Conservation (phyloP, 1,140 invertebrate genomes). For the Magallana angulata region DNA sequence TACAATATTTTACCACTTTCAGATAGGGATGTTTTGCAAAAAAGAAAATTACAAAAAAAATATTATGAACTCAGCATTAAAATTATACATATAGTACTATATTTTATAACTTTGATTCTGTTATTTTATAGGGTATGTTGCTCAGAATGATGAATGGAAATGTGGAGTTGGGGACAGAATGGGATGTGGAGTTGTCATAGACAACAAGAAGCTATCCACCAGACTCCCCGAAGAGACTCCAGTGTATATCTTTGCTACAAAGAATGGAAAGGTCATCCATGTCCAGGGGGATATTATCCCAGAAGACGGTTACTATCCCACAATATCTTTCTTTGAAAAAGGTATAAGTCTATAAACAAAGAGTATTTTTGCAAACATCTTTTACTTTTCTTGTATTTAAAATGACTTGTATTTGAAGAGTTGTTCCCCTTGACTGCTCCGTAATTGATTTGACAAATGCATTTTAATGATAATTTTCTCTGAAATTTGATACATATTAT, state of each 20-base stretch:
- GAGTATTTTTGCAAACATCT: too few relatives aligned
- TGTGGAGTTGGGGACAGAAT: constrained; percentile 45
- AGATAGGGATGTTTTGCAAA: too few relatives aligned
- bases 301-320: constrained; percentile 36
- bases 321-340: constrained; percentile 22
- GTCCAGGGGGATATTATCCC: constrained; percentile 7
- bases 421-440: too few relatives aligned
- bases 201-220: constrained; percentile 3
- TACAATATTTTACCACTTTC: too few relatives aligned
- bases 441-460: too few relatives aligned
- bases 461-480: too few relatives aligned
- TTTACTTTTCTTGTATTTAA: background rate
- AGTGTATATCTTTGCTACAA: constrained; percentile 35
- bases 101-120: background rate
- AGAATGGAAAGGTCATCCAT: constrained; percentile 39
- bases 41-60: too few relatives aligned
- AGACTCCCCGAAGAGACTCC: background rate
- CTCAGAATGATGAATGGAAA: constrained; percentile 26
- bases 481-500: too few relatives aligned
- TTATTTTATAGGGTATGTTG: constrained; percentile 4
- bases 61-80: too few relatives aligned
- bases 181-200: constrained; percentile 34
- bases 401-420: background rate
- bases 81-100: too few relatives aligned
- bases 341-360: background rate